phyloP scores from a whole-genome alignment of 2,888 invertebrate genomes.

The Archaeoteleia sp. region DNA sequence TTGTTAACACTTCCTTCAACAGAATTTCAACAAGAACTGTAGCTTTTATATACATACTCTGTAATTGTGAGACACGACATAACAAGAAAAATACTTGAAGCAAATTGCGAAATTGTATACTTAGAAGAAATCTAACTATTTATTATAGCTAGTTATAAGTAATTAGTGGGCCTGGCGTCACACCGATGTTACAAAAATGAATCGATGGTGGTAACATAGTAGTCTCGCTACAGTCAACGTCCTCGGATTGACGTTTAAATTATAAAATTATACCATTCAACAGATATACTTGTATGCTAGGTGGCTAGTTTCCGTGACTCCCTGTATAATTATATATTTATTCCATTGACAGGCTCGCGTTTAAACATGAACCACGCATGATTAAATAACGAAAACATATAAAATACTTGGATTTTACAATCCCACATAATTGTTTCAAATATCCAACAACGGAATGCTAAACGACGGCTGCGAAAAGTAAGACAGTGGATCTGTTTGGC shows the following conservation, averaged over 20 bases:
- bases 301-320: slow-evolving; percentile 34
- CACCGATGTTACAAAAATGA: slow-evolving; percentile 20
- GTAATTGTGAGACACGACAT: neutral
- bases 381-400: slow-evolving; percentile 17
- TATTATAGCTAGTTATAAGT: slow-evolving; percentile 24
- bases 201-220: slow-evolving; percentile 37
- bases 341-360: slow-evolving; percentile 28
- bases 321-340: slow-evolving; percentile 32
- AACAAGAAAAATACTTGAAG: slow-evolving; percentile 2
- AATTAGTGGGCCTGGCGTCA: slow-evolving; percentile 15
- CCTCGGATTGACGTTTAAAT: slow-evolving; percentile 54
- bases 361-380: slow-evolving; percentile 16
- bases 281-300: slow-evolving; percentile 30
- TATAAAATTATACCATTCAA: slow-evolving; percentile 54
- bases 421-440: neutral
- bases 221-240: slow-evolving; percentile 15
- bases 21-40: neutral
- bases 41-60: neutral
- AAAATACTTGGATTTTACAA: slow-evolving; percentile 1
- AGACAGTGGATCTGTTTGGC: too few species aligned
- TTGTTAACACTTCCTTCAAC: neutral
- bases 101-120: slow-evolving; percentile 15
- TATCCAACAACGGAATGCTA: too few species aligned
- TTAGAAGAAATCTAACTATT: slow-evolving; percentile 25
- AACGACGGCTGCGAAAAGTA: too few species aligned